phyloP scores from a whole-genome alignment of 2,797 vertebrate genomes.

The Hyperoplus immaculatus region DNA sequence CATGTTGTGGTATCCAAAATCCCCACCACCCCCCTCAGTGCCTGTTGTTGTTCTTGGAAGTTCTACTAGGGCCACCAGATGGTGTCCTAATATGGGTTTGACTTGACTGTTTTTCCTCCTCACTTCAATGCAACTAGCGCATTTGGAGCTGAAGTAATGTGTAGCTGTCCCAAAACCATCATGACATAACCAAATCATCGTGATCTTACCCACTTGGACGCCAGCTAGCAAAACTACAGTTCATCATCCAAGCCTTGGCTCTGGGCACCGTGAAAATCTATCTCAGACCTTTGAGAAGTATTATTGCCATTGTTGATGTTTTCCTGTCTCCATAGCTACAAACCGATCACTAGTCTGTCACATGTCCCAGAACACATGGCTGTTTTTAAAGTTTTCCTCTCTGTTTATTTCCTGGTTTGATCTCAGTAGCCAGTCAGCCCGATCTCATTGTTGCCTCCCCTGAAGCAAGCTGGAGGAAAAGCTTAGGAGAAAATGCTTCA shows the following conservation, averaged over 20 bases:
- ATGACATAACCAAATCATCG: constrained; percentile 29
- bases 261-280: not conserved
- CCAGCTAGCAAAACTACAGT: constrained; percentile 29
- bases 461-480: constrained; percentile 38
- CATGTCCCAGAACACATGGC: constrained; percentile 36
- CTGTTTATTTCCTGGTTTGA: constrained; percentile 28
- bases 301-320: constrained; percentile 57
- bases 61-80: constrained; percentile 52
- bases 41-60: constrained; percentile 72
- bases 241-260: constrained; percentile 18
- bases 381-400: constrained; percentile 35
- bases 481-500: constrained; percentile 21
- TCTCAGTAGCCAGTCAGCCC: constrained; percentile 26
- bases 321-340: constrained; percentile 62
- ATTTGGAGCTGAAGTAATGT: constrained; percentile 32
- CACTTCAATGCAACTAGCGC: constrained; percentile 9
- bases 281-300: constrained; percentile 14
- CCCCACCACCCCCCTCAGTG: constrained; percentile 33
- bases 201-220: constrained; percentile 9
- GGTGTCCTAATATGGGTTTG: constrained; percentile 67
- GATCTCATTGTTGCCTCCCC: constrained; percentile 8
- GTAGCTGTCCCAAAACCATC: constrained; percentile 20
- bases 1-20: constrained; percentile 43
- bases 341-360: constrained; percentile 40
- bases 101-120: constrained; percentile 35